phyloP scores from a whole-genome alignment of 1,140 invertebrate species.

The Antheraea pernyi region DNA sequence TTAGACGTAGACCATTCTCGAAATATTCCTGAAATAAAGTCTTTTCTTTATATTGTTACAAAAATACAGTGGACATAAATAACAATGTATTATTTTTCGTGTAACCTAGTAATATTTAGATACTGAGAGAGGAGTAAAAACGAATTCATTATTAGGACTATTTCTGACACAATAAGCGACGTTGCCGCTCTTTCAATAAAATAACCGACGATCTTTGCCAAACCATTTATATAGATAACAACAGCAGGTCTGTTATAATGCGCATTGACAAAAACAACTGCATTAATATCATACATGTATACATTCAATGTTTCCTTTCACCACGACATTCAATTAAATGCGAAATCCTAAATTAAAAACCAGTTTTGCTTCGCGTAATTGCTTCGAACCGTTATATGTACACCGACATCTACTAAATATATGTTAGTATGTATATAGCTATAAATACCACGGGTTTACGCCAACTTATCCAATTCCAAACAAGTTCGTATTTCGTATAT shows the following conservation, averaged over 20 bases:
- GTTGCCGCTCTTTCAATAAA: no score
- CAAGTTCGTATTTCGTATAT: slow-evolving; percentile 45
- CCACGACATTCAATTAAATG: slow-evolving; percentile 16
- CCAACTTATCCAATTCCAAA: slow-evolving; percentile 39
- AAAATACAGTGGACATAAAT: no score
- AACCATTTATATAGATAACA: no score
- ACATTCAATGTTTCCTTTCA: background rate
- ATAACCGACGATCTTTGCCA: no score
- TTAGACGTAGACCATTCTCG: no score
- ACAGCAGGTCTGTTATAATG: background rate
- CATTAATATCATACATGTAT: background rate
- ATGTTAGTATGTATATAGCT: background rate
- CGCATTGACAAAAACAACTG: background rate
- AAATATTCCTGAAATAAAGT: no score
- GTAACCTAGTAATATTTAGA: background rate
- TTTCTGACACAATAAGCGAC: no score
- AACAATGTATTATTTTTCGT: background rate
- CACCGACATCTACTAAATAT: background rate
- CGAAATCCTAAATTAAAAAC: slow-evolving; percentile 25
- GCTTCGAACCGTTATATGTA: slow-evolving; percentile 27
- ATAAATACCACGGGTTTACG: slow-evolving; percentile 19
- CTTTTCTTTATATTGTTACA: no score
- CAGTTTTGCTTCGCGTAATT: slow-evolving; percentile 29
- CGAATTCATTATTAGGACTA: no score
- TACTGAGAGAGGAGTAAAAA: background rate